Conservation (phyloP, 92 coral and sea anemone species). For the Virgularia gustaviana region DNA sequence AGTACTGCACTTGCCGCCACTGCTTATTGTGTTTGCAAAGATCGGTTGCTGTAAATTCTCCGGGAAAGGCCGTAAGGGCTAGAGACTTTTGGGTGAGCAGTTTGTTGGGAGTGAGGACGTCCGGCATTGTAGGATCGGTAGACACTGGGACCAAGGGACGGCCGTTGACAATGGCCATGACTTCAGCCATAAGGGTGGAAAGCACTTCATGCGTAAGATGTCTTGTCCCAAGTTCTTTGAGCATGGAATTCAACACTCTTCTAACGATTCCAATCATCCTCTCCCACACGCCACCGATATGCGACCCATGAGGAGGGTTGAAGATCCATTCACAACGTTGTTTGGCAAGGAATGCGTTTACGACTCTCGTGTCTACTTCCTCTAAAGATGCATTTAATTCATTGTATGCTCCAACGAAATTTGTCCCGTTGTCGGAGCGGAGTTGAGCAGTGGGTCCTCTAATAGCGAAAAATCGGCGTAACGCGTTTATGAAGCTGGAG, state of each 20-base stretch:
- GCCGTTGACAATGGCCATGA: constrained; percentile 45
- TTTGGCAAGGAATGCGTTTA: not conserved
- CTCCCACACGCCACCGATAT: constrained; percentile 51
- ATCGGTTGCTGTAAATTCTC: constrained; percentile 21
- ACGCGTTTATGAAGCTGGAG: constrained; percentile 43
- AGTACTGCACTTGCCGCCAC: constrained; percentile 39
- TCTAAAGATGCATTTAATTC: constrained; percentile 27
- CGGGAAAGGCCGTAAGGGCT: constrained; percentile 27
- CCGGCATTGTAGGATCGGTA: constrained; percentile 35
- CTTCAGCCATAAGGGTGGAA: constrained; percentile 54
- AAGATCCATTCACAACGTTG: constrained; percentile 40
- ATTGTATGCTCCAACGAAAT: constrained; percentile 43
- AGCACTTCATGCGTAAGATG: constrained; percentile 50
- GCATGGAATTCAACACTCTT: constrained; percentile 13
- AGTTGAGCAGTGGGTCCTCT: constrained; percentile 40
- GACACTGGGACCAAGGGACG: constrained; percentile 34
- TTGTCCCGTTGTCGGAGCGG: constrained; percentile 40
- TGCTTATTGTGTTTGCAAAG: constrained; percentile 25
- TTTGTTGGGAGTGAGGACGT: constrained; percentile 31
- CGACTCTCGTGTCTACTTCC: constrained; percentile 5
- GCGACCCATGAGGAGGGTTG: constrained; percentile 40
- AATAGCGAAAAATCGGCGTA: constrained; percentile 37
- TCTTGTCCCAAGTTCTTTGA: not conserved
- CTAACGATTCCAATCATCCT: constrained; percentile 39
- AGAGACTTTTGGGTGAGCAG: constrained; percentile 34